A percentile compares a stretch with the other conserved stretches of the same genome.
phyloP scores from a whole-genome alignment of 2,113 vertebrate genomes.

The Corythornis cristatus region DNA sequence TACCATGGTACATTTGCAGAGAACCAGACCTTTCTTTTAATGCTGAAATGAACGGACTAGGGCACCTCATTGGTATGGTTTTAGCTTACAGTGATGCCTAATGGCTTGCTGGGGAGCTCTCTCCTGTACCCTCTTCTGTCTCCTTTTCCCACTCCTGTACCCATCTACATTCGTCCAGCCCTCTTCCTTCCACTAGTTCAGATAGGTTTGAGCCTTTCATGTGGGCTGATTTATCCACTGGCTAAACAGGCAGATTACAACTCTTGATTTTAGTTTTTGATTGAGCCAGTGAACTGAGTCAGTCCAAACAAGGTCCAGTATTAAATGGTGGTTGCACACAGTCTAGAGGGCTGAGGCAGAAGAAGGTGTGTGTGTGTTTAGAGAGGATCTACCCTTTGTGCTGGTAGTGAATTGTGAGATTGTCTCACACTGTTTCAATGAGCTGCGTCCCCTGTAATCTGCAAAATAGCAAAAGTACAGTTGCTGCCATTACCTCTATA shows the following conservation, averaged over 20 bases:
- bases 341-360: not conserved
- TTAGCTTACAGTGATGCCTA: not conserved
- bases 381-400: not conserved
- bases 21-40: not conserved
- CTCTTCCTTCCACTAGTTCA: not conserved
- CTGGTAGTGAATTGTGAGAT: not conserved
- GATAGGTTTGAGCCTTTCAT: not conserved
- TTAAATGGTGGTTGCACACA: not conserved
- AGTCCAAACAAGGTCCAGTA: not conserved
- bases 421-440: not conserved
- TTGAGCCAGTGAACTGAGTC: not conserved
- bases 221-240: not conserved
- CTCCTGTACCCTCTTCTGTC: not conserved
- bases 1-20: not conserved
- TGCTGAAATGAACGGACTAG: not conserved
- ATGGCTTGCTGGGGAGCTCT: not conserved
- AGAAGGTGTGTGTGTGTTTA: not conserved
- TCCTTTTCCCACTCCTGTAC: not conserved
- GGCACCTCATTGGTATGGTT: not conserved
- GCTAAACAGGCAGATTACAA: not conserved
- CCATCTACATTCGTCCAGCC: not conserved
- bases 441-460: not conserved
- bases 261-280: not conserved
- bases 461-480: not conserved
- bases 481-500: not conserved